Evolutionary conservation across 1,140 invertebrate genomes (phyloP), one percentile per base, ranked within the genome.

Genomic region (Bombus confusus): DNA sequence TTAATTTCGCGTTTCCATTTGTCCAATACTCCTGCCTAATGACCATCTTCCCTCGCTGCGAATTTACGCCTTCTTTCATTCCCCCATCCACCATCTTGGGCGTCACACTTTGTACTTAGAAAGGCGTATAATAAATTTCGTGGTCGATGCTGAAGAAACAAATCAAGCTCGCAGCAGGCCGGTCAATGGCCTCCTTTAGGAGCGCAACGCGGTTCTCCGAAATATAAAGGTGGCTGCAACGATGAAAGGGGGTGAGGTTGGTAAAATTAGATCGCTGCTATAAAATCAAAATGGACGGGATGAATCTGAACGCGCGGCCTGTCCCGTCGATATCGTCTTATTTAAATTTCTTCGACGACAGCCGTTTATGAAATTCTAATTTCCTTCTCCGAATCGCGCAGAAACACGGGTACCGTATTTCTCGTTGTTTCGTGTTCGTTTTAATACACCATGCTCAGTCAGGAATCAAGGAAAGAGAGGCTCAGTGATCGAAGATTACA

Each of bases 351-450:
- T 68, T 10, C 9, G 31, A 39, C 62, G 34, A 43, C 59, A 25
- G 31, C 31, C 39, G 52, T 57, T 64, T 59, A 41, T 80, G 41
- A 85, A 85, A 85, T 85, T 72, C 77, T 73, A 62, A 80, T 85
- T 71, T 47, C 37, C 31, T 8, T 37, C 25, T 62, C 9, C 22
- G 71, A n/a, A 31, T 4, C 4, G 22, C 9, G 2, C 62, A n/a
- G 18, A 12, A n/a, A n/a, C 10, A 13, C 10, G 25, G 52, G 8
- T 28, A 12, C 3, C 15, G 1, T 18, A 37, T 39, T 39, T 62
- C 9, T 39, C 34, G 13, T 8, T n/a, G 28, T 3, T 31, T 28
- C 5, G 18, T 52, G 59, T n/a, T 62, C 28, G n/a, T 64, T 64
- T 31, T 15, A 59, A 59, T 59, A 59, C 28, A 59, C 10, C 25